Base-by-base conservation (phyloP, 2,888 invertebrate genomes). In the Caenorhabditis uteleia region DNA sequence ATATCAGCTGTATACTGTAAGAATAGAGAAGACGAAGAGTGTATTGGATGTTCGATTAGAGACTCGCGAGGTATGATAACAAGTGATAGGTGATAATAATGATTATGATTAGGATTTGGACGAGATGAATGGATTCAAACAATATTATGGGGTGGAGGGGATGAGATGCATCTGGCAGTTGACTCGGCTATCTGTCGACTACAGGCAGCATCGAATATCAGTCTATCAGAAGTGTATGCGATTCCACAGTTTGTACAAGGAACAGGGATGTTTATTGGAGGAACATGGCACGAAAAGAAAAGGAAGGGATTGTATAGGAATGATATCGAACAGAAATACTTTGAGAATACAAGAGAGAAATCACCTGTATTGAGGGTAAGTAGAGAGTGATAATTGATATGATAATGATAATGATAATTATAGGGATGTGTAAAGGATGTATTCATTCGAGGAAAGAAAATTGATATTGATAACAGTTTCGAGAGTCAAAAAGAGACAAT, bases 281-380 rank as follows among this genome's bases (percentile, higher is more conserved):
- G 72, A 18, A 73, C 67, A 3, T 73, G 61, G 56, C 62, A 70
- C 45, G 68, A 73, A 34, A 73, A 70, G 47, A 69, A 69, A 31
- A 47, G 61, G 25, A 48, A 61, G 2, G 70, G 70, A 27, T 54
- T 75, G 47, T 75, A 75, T 44, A 29, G 47, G 25, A 23, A 40
- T 7, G 73, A 73, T 1, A 62, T 68, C 27, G 67, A 71, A 40
- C 68, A 66, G 7, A 65, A 68, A 23, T 75, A 46, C 49, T 73
- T 75, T 42, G 75, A 75, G 61, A 75, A 75, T 27, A 75, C 75
- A 0, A 23, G 75, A 36, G 75, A 75, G 50, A 75, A 75, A 48
- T 57, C 69, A 33, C 68, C 75, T 10, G 65, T 66, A 34, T 54
- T 75, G 14, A 43, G 75, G 43, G 70, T 70, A 31, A 57, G 61